A percentile compares a stretch with the other conserved stretches of the same genome.
These are phyloP conservation scores for Thymelicus acteon DNA, from an alignment of 2,888 invertebrate genomes.

Conservation along the genomic window DNA sequence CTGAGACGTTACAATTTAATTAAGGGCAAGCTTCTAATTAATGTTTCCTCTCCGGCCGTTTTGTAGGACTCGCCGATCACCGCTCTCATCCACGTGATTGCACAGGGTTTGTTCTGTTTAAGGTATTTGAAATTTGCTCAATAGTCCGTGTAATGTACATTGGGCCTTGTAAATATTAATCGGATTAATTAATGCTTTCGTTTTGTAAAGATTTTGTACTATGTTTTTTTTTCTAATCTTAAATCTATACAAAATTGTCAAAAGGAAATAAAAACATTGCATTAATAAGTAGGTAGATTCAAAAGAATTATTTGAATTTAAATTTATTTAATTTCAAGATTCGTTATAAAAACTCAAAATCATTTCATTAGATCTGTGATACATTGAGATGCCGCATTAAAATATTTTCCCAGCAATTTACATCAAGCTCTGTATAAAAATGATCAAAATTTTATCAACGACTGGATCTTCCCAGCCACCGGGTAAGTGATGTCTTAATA, in stretches of 20 bases:
- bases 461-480: conserved; percentile 75
- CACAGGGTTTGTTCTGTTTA: conserved; percentile 26
- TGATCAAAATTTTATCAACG: conserved; percentile 71
- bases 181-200: conserved; percentile 19
- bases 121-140: conserved; percentile 31
- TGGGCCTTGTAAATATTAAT: conserved; percentile 30
- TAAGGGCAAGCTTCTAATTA: conserved; percentile 67
- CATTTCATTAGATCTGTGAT: conserved; percentile 20
- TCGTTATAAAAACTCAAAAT: not conserved
- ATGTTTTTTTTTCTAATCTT: not conserved
- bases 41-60: conserved; percentile 57
- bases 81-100: conserved; percentile 37
- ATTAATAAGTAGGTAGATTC: not conserved
- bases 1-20: conserved; percentile 82
- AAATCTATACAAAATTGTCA: not conserved
- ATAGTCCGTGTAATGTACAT: conserved; percentile 32
- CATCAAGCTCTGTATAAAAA: conserved; percentile 68
- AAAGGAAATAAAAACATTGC: not conserved
- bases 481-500: conserved; percentile 84
- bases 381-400: conserved; percentile 31
- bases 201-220: not conserved
- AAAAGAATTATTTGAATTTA: not conserved
- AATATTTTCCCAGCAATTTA: conserved; percentile 56
- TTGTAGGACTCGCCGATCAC: conserved; percentile 42
- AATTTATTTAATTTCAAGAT: not conserved